Conservation (phyloP, 2,113 vertebrate species). For the Phyllostomus discolor region DNA sequence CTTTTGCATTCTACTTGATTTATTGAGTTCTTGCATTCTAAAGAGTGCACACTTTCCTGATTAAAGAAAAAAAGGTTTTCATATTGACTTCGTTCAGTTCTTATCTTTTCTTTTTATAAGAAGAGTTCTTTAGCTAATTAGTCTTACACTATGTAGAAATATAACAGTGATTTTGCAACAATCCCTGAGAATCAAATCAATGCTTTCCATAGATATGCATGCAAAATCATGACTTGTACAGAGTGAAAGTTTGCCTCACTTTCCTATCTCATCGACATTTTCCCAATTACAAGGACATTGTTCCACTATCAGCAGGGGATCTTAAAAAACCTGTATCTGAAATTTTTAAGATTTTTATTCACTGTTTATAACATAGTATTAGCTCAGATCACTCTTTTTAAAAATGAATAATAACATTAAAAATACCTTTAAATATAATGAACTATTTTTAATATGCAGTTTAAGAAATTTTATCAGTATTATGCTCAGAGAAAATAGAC, state of each 20-base stretch:
- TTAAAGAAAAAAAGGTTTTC: neutral
- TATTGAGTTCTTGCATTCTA: neutral
- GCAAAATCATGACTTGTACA: slow-evolving; percentile 21
- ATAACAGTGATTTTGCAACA: neutral
- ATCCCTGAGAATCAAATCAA: slow-evolving; percentile 37
- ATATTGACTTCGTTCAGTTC: slow-evolving; percentile 11
- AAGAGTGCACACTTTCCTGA: neutral
- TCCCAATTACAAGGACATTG: neutral
- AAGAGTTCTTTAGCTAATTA: slow-evolving; percentile 40
- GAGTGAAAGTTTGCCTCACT: slow-evolving; percentile 20
- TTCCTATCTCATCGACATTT: slow-evolving; percentile 34
- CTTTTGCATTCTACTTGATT: neutral
- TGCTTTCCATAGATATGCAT: neutral
- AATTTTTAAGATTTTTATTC: neutral
- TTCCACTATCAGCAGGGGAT: neutral
- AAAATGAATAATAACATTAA: neutral
- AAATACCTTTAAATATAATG: neutral
- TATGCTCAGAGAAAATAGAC: neutral
- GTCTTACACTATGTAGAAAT: slow-evolving; percentile 16
- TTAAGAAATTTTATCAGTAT: neutral
- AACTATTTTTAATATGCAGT: neutral
- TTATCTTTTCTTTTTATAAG: neutral
- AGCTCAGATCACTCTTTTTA: neutral
- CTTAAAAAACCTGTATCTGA: neutral
- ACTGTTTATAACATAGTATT: neutral